Evolutionary conservation across 2,888 invertebrate species (phyloP).

Genomic region (Gerris lacustris): DNA sequence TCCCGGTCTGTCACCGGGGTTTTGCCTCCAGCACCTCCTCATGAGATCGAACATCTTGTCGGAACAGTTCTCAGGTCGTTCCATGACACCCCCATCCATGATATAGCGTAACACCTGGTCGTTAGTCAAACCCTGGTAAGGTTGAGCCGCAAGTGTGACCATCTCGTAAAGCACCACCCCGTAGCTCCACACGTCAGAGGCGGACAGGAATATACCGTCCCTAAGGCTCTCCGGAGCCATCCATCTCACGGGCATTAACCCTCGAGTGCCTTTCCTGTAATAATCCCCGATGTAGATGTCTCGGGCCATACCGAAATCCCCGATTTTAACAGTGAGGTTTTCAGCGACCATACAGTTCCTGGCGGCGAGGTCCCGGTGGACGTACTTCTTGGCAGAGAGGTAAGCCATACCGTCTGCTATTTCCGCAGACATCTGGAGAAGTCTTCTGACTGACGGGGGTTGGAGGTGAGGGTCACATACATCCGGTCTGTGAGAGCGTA

Average conservation of each 20-base stretch:
- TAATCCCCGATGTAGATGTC: conserved; percentile 94
- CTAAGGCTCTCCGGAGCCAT: conserved; percentile 59
- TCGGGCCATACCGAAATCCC: conserved; percentile 88
- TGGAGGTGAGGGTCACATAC: conserved; percentile 32
- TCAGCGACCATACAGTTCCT: conserved; percentile 90
- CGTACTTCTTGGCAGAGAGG: conserved; percentile 82
- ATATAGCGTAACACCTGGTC: conserved; percentile 50
- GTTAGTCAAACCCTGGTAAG: conserved; percentile 56
- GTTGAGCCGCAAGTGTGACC: conserved; percentile 60
- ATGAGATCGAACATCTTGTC: conserved; percentile 52
- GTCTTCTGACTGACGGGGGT: conserved; percentile 32
- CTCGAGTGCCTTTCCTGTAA: conserved; percentile 59
- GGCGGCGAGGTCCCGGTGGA: conserved; percentile 87
- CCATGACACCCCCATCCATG: conserved; percentile 46
- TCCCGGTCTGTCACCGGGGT: conserved; percentile 49
- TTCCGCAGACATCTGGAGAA: conserved; percentile 69
- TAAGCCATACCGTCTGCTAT: conserved; percentile 99
- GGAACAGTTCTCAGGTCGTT: conserved; percentile 50
- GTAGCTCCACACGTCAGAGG: conserved; percentile 54
- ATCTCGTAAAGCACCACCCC: conserved; percentile 69
- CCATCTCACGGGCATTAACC: conserved; percentile 51
- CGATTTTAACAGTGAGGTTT: conserved; percentile 81
- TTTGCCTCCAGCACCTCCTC: conserved; percentile 54
- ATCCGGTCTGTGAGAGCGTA: conserved; percentile 48
- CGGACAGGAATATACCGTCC: conserved; percentile 53